phyloP scores from a whole-genome alignment of 2,797 vertebrate genomes.

The Furcifer pardalis region DNA sequence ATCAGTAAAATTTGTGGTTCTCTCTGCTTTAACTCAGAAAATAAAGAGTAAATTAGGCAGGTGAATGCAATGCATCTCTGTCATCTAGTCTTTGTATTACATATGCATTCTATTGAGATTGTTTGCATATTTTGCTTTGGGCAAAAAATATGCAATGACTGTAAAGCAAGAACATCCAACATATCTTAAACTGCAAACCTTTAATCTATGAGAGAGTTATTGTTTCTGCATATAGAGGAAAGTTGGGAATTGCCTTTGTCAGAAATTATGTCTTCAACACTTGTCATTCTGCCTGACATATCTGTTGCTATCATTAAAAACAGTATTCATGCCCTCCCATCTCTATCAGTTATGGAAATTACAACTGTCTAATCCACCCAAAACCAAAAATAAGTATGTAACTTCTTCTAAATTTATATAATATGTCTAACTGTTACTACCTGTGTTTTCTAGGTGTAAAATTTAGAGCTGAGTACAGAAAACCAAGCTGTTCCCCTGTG shows the following conservation, averaged over 20 bases:
- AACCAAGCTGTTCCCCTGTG: background rate
- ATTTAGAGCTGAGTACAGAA: background rate
- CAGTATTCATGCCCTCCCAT: background rate
- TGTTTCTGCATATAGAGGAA: background rate
- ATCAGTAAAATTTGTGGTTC: background rate
- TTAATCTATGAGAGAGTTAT: background rate
- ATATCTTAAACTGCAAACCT: background rate
- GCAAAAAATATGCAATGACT: background rate
- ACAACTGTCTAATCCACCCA: background rate
- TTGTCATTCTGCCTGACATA: background rate
- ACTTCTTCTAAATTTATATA: background rate
- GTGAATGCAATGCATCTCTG: background rate
- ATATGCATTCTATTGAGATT: background rate
- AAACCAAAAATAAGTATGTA: background rate
- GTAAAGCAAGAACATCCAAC: background rate
- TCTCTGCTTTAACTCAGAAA: background rate
- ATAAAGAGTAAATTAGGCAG: background rate
- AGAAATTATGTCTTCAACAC: too few relatives aligned
- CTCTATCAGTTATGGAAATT: background rate
- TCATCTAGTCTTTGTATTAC: background rate
- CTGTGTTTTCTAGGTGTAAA: background rate
- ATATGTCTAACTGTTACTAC: background rate
- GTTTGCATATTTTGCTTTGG: background rate
- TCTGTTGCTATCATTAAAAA: conserved; percentile 5
- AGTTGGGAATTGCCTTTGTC: too few relatives aligned